A percentile compares a stretch with the other conserved stretches of the same genome.
Conservation (phyloP, 2,113 vertebrate genomes). For the Mormoops blainvillei region DNA sequence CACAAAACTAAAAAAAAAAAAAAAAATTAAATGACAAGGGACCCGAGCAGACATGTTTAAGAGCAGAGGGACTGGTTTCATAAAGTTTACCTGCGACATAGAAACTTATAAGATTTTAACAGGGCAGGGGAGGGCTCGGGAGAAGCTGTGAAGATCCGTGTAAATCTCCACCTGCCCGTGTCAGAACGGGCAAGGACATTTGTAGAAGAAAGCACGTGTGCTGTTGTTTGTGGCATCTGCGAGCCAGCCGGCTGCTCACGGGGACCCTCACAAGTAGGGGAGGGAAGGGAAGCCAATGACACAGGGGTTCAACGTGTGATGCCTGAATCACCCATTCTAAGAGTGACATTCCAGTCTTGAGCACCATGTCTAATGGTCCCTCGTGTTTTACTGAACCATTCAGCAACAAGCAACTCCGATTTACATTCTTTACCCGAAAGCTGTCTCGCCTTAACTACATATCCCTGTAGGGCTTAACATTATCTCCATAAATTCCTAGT, state of each 20-base stretch:
- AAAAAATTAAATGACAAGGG: not conserved
- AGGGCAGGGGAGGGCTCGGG: fast-evolving
- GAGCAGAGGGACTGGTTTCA: not conserved
- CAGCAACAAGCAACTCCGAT: not conserved
- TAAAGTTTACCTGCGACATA: not conserved
- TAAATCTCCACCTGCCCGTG: not conserved
- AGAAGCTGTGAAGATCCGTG: not conserved
- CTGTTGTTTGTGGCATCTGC: not conserved
- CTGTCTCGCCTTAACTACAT: not conserved
- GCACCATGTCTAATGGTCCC: not conserved
- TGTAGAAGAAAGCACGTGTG: not conserved
- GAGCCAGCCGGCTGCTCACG: fast-evolving
- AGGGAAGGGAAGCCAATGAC: not conserved
- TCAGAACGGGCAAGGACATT: not conserved
- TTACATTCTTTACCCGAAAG: not conserved
- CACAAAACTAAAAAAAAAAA: not conserved
- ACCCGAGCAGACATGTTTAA: not conserved
- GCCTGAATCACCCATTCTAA: not conserved
- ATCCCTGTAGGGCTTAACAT: not conserved
- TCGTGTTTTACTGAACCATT: not conserved
- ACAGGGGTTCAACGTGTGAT: not conserved
- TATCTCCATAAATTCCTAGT: not conserved
- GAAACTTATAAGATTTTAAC: not conserved
- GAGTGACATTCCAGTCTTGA: not conserved
- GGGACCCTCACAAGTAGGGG: not conserved